These are phyloP conservation scores for Heliconius sara DNA, from an alignment of 2,888 invertebrate species.

Conservation along the genomic window DNA sequence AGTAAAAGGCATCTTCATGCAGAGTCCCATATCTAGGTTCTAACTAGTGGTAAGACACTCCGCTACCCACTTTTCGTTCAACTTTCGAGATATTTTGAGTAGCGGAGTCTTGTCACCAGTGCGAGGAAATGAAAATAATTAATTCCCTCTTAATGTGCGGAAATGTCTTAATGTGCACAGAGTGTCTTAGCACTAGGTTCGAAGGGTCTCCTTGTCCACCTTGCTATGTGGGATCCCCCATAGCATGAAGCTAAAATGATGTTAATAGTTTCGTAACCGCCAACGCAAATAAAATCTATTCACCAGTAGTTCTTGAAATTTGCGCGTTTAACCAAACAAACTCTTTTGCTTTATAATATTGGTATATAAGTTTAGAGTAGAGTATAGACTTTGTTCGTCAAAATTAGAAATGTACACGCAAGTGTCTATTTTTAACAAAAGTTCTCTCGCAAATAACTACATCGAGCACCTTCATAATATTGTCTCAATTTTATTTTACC, in stretches of 20 bases:
- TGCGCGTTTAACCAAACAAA: neutral
- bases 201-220: too few species aligned
- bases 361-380: too few species aligned
- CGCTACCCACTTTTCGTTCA: neutral
- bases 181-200: too few species aligned
- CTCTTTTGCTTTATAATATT: neutral
- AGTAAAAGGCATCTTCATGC: neutral
- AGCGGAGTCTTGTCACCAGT: too few species aligned
- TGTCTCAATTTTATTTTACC: too few species aligned
- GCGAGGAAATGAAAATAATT: neutral
- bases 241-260: too few species aligned
- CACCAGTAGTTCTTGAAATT: neutral
- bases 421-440: neutral
- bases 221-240: too few species aligned
- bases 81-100: too few species aligned
- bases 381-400: neutral
- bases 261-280: too few species aligned
- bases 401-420: neutral
- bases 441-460: neutral
- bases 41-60: neutral
- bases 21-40: neutral
- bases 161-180: too few species aligned
- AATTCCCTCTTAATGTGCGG: neutral
- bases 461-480: too few species aligned
- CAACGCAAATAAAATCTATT: too few species aligned